Conservation (phyloP, 2,113 vertebrate genomes). For the Rhinichthys klamathensis region DNA sequence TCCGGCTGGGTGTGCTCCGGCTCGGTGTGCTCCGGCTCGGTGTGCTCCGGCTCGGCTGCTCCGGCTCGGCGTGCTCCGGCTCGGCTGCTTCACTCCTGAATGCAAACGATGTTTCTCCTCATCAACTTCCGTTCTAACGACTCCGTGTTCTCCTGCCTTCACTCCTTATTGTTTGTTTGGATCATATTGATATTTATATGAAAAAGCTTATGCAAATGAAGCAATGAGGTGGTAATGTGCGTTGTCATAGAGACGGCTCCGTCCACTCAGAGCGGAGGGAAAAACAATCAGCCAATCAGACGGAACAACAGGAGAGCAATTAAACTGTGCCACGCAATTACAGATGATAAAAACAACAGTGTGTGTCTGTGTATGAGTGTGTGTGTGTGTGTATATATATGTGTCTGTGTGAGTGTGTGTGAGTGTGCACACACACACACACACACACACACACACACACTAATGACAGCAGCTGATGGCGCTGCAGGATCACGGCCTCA, state of each 20-base stretch:
- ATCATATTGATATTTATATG: background rate
- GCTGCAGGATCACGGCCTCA: constrained; percentile 4
- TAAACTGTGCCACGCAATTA: background rate
- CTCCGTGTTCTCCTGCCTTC: no score
- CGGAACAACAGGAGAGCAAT: background rate
- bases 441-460: background rate
- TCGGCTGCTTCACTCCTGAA: no score
- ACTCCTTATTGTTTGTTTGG: background rate
- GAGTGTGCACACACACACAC: background rate
- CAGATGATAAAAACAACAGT: background rate
- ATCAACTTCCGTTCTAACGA: no score
- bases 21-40: no score
- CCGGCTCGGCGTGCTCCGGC: no score
- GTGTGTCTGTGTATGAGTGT: background rate
- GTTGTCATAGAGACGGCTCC: background rate
- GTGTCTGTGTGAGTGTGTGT: background rate
- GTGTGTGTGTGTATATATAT: background rate
- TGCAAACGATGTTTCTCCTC: no score
- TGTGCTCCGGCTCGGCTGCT: no score
- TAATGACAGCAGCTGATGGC: background rate
- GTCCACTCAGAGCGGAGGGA: background rate
- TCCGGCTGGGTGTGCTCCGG: no score
- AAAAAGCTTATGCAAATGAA: background rate
- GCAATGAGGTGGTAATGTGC: background rate
- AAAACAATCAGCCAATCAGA: background rate